phyloP scores from a whole-genome alignment of 2,113 vertebrate genomes.

The Toxostoma redivivum region DNA sequence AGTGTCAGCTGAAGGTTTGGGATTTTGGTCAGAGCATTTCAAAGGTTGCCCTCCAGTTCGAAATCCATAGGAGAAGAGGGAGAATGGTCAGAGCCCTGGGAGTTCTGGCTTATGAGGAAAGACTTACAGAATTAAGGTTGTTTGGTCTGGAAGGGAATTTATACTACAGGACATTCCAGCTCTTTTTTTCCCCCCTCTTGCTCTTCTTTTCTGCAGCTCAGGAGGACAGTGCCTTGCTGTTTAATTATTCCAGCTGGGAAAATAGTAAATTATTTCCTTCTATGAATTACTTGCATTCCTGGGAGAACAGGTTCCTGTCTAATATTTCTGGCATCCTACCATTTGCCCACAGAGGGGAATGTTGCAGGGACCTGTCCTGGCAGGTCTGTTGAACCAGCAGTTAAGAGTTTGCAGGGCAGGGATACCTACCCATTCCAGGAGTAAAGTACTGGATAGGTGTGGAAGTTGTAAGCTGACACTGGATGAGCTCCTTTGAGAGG shows the following conservation, averaged over 20 bases:
- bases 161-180: not conserved
- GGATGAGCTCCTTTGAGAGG: conserved; percentile 60
- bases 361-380: conserved; percentile 73
- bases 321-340: conserved; percentile 64
- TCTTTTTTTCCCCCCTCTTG: not conserved
- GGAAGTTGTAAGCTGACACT: conserved; percentile 65
- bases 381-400: conserved; percentile 73
- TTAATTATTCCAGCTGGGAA: conserved; percentile 60
- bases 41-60: too few relatives aligned
- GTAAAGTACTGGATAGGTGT: conserved; percentile 52
- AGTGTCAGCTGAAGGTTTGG: not conserved
- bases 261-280: conserved; percentile 72
- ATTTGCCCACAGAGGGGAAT: conserved; percentile 63
- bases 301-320: conserved; percentile 82
- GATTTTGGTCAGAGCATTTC: not conserved
- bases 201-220: not conserved
- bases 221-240: conserved; percentile 24
- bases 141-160: not conserved
- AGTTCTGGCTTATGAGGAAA: not conserved
- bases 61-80: not conserved
- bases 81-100: not conserved
- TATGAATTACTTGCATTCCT: conserved; percentile 75
- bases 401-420: conserved; percentile 68
- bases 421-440: conserved; percentile 46
- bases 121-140: not conserved